Conservation (phyloP, 2,797 vertebrate genomes). For the Aulostomus chinensis region DNA sequence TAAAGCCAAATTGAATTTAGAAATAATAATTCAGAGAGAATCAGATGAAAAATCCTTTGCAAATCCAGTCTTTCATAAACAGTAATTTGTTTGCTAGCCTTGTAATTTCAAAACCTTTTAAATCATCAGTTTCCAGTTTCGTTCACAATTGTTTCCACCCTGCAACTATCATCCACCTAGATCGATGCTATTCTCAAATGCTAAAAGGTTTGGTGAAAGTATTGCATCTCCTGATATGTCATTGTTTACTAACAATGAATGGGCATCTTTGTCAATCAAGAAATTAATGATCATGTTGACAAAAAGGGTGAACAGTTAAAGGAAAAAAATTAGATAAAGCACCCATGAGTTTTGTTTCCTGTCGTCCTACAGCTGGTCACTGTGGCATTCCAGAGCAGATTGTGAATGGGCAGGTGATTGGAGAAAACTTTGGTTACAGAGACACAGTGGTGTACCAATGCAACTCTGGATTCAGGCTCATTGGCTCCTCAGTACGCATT, state of each 20-base stretch:
- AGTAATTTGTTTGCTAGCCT: constrained; percentile 39
- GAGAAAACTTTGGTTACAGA: constrained; percentile 97
- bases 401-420: constrained; percentile 97
- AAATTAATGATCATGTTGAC: background rate
- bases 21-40: constrained; percentile 52
- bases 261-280: too few species aligned
- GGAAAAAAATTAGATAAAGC: background rate
- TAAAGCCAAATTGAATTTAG: constrained; percentile 31
- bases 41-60: constrained; percentile 43
- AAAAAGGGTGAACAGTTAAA: background rate
- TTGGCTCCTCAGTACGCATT: constrained; percentile 96
- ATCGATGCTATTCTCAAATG: too few species aligned
- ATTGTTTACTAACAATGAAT: background rate
- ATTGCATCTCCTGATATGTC: background rate
- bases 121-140: constrained; percentile 29
- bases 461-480: constrained; percentile 92
- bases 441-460: constrained; percentile 99
- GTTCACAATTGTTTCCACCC: too few species aligned
- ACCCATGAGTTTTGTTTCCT: background rate
- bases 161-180: too few species aligned
- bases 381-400: constrained; percentile 94
- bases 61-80: constrained; percentile 49
- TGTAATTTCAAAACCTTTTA: constrained; percentile 44
- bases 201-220: constrained; percentile 17
- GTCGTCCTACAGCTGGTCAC: constrained; percentile 85